Evolutionary conservation across 1,140 invertebrate species (phyloP), one percentile per base, ranked within the genome.

Genomic region (Mamestra configurata): DNA sequence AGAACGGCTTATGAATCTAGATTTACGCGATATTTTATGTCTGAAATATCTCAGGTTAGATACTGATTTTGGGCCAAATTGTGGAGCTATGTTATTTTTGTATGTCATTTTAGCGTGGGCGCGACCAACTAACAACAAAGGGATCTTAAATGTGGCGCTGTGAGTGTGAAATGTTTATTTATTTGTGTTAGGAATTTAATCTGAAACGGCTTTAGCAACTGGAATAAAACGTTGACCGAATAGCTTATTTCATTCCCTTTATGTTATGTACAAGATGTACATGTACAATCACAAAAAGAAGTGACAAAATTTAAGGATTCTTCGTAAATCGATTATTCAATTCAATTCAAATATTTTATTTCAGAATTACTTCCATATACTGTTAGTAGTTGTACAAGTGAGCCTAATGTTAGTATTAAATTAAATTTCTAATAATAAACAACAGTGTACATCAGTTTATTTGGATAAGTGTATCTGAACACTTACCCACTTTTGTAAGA

Each of bases 91-190:
- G 6, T 18, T 66, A 66, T 66, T 66, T 64, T 66, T 66, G 31
- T 66, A 11, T 4, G 22, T 40, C 20, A 20, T 66, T 66, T 20
- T 11, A 13, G 61, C 20, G 35, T 66, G 61, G 3, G 35, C 35
- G 35, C 31, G n/a, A 22, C 61, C 18, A 66, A 20, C 61, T 66
- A 20, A 40, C 61, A 37, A 66, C 35, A 64, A 40, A 8, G 59
- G 7, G 10, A 11, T 40, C n/a, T 15, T 37, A 37, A 66, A 40
- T 64, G 31, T 61, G 31, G 8, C 22, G 22, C 24, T 10, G 53
- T 27, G 53, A 40, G 61, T 40, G 61, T 59, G 55, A 59, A 40
- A 3, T 10, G 35, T 40, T 66, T 66, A 66, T 40, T 64, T 66
- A 66, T 66, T 66, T 66, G 22, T 40, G 35, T 66, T 66, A 40